Conservation (phyloP, 2,113 vertebrate species). For the Mola mola region DNA sequence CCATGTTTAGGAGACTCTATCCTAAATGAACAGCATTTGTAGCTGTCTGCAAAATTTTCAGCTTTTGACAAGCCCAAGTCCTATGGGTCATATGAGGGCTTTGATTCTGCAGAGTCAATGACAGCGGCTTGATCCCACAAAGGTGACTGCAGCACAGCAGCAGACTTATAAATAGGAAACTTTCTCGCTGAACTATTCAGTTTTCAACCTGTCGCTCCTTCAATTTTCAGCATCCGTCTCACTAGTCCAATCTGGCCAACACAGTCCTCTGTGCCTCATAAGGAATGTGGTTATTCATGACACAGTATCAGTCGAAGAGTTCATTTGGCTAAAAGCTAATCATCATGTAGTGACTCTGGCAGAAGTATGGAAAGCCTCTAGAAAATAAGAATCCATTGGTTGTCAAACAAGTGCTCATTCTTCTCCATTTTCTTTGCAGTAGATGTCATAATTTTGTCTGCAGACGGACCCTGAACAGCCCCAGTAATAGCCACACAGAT, state of each 20-base stretch:
- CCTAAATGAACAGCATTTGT: not conserved
- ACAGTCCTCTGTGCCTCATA: not conserved
- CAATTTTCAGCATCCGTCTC: no score
- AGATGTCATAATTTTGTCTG: conserved; percentile 27
- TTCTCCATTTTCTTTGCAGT: conserved; percentile 7
- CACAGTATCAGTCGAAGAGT: conserved; percentile 11
- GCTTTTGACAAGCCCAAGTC: not conserved
- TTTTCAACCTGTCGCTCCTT: not conserved
- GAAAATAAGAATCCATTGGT: conserved; percentile 36
- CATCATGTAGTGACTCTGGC: conserved; percentile 6
- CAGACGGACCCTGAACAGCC: conserved; percentile 20
- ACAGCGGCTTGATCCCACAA: conserved; percentile 6
- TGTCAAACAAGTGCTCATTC: conserved; percentile 27
- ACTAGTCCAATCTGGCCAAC: no score
- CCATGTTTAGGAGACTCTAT: not conserved
- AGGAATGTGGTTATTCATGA: conserved; percentile 25
- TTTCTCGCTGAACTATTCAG: not conserved
- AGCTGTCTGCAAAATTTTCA: not conserved
- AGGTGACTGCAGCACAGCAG: conserved; percentile 4
- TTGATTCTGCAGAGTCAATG: not conserved
- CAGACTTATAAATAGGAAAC: not conserved
- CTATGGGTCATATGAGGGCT: conserved; percentile 14
- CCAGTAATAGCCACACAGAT: conserved; percentile 16
- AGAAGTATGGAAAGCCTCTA: conserved; percentile 3
- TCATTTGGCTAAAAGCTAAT: conserved; percentile 22